These are phyloP conservation scores for Sarcophaga caerulescens DNA, from an alignment of 2,888 invertebrate species.

Conservation along the genomic window DNA sequence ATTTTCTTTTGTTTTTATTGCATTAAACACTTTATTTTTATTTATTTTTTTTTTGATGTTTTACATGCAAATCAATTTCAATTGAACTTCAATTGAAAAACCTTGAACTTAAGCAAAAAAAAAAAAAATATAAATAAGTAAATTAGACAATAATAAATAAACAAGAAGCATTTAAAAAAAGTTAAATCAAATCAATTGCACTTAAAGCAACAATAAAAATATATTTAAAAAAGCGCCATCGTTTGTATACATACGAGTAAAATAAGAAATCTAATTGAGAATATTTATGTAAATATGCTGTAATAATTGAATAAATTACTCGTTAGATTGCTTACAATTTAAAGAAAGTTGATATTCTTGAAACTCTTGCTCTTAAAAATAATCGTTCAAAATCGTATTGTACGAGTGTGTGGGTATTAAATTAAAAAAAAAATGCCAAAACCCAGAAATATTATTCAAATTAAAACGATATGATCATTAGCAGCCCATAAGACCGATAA, in stretches of 20 bases:
- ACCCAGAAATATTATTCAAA: neutral
- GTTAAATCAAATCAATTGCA: conserved; percentile 6
- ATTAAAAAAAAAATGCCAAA: neutral
- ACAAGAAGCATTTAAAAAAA: conserved; percentile 1
- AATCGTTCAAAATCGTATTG: neutral
- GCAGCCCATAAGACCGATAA: neutral
- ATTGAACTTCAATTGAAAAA: conserved; percentile 40
- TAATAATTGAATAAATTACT: neutral
- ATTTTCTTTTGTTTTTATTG: neutral
- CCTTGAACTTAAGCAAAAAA: conserved; percentile 49
- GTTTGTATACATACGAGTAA: no score
- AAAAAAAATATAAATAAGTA: conserved; percentile 10
- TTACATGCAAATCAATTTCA: conserved; percentile 44
- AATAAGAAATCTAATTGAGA: no score
- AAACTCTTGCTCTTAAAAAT: no score
- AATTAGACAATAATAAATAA: neutral
- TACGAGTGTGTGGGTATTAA: neutral
- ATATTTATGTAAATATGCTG: neutral
- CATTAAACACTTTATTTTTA: no score
- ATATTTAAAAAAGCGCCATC: neutral
- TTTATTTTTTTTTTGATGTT: neutral
- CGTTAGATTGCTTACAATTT: neutral
- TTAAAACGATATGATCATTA: neutral
- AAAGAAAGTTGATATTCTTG: no score
- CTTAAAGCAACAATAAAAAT: neutral